Evolutionary conservation across 2,888 invertebrate genomes (phyloP).

Genomic region (Drosophila peninsularis): DNA sequence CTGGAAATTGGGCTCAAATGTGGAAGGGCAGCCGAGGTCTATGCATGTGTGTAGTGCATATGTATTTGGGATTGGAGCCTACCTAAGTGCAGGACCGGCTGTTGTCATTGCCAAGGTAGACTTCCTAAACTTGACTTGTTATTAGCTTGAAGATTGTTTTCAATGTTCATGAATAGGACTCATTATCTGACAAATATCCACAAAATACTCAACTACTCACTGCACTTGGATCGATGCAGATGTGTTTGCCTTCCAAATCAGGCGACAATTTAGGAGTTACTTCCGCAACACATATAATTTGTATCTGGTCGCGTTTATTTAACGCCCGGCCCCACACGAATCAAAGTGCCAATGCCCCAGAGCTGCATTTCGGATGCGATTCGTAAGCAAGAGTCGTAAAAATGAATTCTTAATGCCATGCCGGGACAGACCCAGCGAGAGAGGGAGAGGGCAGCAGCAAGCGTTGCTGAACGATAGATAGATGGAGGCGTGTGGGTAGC

Average conservation of each 20-base stretch:
- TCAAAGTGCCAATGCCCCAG: constrained; percentile 30
- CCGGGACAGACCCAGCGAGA: constrained; percentile 12
- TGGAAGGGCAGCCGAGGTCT: neutral
- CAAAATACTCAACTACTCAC: no score
- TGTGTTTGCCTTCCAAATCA: constrained; percentile 2
- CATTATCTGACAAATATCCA: no score
- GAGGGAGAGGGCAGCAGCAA: neutral
- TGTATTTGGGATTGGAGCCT: no score
- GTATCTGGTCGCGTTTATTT: constrained; percentile 7
- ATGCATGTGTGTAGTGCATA: neutral
- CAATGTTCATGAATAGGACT: no score
- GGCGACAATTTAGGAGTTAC: constrained; percentile 10
- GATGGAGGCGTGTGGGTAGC: constrained; percentile 32
- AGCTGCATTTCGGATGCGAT: constrained; percentile 38
- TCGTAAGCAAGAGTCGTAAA: constrained; percentile 52
- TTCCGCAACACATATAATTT: neutral
- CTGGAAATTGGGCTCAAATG: constrained; percentile 3
- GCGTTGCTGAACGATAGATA: constrained; percentile 47
- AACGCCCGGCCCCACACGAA: constrained; percentile 10
- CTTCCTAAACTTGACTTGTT: no score
- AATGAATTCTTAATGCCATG: constrained; percentile 63
- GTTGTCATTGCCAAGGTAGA: no score
- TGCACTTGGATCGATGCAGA: neutral
- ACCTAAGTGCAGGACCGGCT: no score
- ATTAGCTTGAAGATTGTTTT: no score